A percentile compares a stretch with the other conserved stretches of the same genome.
These are phyloP conservation scores for Hydropotes inermis DNA, from an alignment of 2,113 vertebrate species.

Conservation along the genomic window DNA sequence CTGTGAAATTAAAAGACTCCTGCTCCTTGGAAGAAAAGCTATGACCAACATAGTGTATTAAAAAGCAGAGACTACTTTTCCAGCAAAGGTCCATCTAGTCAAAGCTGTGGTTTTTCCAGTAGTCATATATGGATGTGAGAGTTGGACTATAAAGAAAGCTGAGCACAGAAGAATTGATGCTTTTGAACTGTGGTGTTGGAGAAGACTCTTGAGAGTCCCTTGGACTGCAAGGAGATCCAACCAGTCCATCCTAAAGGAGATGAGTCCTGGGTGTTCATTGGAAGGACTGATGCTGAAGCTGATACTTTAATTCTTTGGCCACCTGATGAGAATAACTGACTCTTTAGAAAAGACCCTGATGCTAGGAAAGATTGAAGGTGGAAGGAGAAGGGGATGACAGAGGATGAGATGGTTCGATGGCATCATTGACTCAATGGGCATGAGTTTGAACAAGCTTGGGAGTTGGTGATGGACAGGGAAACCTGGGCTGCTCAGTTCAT, in stretches of 20 bases:
- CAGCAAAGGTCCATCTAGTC: neutral
- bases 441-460: no score
- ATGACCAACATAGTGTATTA: neutral
- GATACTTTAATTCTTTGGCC: neutral
- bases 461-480: neutral
- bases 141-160: neutral
- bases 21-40: neutral
- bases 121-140: neutral
- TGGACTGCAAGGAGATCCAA: neutral
- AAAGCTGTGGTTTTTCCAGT: neutral
- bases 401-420: no score
- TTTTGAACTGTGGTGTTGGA: neutral
- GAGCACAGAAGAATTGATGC: neutral
- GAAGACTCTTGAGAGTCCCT: neutral
- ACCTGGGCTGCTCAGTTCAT: neutral
- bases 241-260: neutral
- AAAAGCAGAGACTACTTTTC: neutral
- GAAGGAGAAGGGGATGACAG: no score
- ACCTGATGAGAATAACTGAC: neutral
- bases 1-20: neutral
- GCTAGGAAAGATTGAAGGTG: no score
- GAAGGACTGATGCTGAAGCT: neutral
- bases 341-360: neutral
- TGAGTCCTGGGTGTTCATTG: neutral
- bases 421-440: no score